These are phyloP conservation scores for Anoplophora glabripennis DNA, from an alignment of 1,140 invertebrate species.

Conservation along the genomic window DNA sequence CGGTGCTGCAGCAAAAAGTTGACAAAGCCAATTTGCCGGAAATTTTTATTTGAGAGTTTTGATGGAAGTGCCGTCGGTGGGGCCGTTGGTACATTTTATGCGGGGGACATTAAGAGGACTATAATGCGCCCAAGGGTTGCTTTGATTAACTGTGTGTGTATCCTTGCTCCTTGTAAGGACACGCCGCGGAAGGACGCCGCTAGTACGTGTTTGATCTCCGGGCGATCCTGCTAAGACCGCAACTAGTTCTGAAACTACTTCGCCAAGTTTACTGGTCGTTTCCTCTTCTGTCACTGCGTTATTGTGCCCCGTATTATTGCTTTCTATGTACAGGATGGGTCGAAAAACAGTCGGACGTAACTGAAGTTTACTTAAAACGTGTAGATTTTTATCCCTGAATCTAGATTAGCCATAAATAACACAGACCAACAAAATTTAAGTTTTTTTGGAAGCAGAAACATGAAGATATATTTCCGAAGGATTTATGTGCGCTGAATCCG, in stretches of 20 bases:
- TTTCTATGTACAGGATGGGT: no score
- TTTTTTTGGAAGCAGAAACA: no score
- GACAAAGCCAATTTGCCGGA: slow-evolving; percentile 20
- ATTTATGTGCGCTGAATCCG: no score
- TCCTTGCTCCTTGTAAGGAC: not conserved
- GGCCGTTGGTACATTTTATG: slow-evolving; percentile 19
- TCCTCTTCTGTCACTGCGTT: not conserved
- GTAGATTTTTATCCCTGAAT: no score
- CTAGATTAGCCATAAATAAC: no score
- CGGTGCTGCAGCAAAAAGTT: slow-evolving; percentile 18
- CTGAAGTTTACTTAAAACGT: no score
- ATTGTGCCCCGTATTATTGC: no score
- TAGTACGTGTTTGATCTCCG: slow-evolving; percentile 6
- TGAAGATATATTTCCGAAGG: no score
- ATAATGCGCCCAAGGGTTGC: slow-evolving; percentile 17
- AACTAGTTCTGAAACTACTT: not conserved
- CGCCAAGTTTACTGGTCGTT: slow-evolving; percentile 8
- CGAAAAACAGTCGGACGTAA: no score
- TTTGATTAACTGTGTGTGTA: slow-evolving; percentile 18
- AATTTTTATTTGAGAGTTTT: slow-evolving; percentile 9
- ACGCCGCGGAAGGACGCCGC: not conserved
- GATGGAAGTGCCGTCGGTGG: slow-evolving; percentile 8
- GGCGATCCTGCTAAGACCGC: not conserved
- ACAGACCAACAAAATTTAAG: no score
- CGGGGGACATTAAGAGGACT: slow-evolving; percentile 18